Evolutionary conservation across 2,113 vertebrate species (phyloP), one percentile per base, ranked within the genome.

Genomic region (Hiodon tergisus): DNA sequence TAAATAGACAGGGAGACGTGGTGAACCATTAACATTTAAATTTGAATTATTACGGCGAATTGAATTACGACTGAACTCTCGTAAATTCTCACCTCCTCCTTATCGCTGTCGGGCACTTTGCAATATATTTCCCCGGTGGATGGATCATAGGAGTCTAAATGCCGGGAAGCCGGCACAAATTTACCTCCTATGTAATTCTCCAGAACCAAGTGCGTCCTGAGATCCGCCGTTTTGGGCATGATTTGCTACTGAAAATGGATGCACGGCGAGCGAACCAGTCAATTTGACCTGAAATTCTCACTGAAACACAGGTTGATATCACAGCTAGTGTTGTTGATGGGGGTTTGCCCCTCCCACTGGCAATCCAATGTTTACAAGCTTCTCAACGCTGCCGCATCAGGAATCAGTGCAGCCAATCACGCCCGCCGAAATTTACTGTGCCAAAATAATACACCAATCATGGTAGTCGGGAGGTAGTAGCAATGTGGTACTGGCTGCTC

Each of bases 151-250:
- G 96, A 97, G 85, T 99, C 93, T 65, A 99, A 81, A 16, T 94
- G 90, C 0, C 85, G 87, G 54, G 74, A 73, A 78, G 91, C 94
- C n/a, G 94, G 85, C 51, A 94, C 78, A 77, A 98, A 98, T 77
- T 86, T 92, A 2, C 97, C 97, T 10, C 84, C 93, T 53, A 99
- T 95, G 77, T 92, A 99, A 82, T 99, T 99, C 84, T 98, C 92
- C 84, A 99, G 79, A 10, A 94, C 82, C 83, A 98, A 60, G 60
- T 87, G 77, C 2, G 85, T 62, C 52, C 71, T 62, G 13, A 85
- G 80, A 57, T 77, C 85, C n/a, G 88, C 88, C 83, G 90, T 88
- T 50, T 68, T 78, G 0, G 76, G 62, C 83, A 79, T 73, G 78
- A 4, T 72, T 78, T 57, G 8, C 6, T 75, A 74, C 55, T 50